Evolutionary conservation across 2,797 vertebrate genomes (phyloP), one percentile per base, ranked within the genome.

Genomic region (Crenichthys baileyi): DNA sequence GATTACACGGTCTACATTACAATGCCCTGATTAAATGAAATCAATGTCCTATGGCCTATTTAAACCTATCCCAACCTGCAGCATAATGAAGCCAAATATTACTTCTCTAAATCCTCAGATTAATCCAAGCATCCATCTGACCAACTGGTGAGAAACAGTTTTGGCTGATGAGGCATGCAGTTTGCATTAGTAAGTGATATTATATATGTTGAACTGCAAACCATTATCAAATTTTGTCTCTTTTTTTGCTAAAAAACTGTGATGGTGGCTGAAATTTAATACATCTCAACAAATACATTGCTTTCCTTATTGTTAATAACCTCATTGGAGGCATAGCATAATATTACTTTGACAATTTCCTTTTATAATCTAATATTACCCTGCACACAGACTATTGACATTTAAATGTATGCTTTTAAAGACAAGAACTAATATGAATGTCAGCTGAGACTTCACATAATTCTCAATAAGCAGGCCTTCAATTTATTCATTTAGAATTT

Each of bases 1-100:
- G 88, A 94, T 94, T 93, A 94, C 91, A 93, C 81, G 92, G 91
- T 92, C 92, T 92, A 93, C 89, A 93, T 93, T 94, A 93, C 90
- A 92, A 88, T 89, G 84, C 86, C 89, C 87, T 92, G 81, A 90
- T 92, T 89, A 92, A 91, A 93, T 87, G 84, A 87, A 91, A 87
- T 92, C 89, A 85, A 90, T 93, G 93, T 94, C 84, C 88, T 77
- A 75, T 86, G 90, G 88, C 88, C 92, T 87, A 92, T 91, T 93
- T 94, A 93, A 89, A 90, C 88, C 85, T 76, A 88, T 78, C 89
- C 80, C 78, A 87, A 91, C 90, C 80, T 88, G 88, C 79, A 88
- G 88, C 81, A 86, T 76, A 86, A 87, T 84, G 83, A 87, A 88
- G 87, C 78, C 81, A 80, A 79, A 91, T 85, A 76, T 82, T 76